Evolutionary conservation across 2,797 vertebrate genomes (phyloP).

Genomic region (Tauraco hartlaubi): DNA sequence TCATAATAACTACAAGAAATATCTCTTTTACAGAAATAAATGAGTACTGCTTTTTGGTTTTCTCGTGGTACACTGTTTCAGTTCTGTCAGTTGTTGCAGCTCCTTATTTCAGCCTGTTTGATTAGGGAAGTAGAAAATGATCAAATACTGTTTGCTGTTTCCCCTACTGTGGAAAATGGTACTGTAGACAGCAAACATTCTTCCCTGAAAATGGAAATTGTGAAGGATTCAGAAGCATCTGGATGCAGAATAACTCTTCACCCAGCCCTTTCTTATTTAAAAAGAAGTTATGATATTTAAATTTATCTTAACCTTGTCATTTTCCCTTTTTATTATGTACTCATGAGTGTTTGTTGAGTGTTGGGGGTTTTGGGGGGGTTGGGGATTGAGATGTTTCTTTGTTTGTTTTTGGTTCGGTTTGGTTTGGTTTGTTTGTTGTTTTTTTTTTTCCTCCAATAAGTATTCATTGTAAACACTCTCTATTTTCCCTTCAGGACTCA

Average conservation of each 20-base stretch:
- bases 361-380: rapidly evolving
- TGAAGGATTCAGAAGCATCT: background rate
- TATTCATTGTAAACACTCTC: background rate
- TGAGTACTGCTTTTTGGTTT: background rate
- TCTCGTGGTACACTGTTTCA: background rate
- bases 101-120: background rate
- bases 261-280: background rate
- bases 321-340: background rate
- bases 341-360: background rate
- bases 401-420: rapidly evolving
- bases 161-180: background rate
- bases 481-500: background rate
- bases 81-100: background rate
- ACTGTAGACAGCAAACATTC: background rate
- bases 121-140: background rate
- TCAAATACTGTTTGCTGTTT: background rate
- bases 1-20: background rate
- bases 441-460: rapidly evolving
- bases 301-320: background rate
- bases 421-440: rapidly evolving
- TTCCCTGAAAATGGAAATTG: background rate
- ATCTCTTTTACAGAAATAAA: background rate
- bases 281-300: background rate
- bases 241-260: background rate
- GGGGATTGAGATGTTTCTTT: too few species aligned